Evolutionary conservation across 92 coral and sea anemone genomes (phyloP), one percentile per base, ranked within the genome.

Genomic region (Palythoa caribaeorum): DNA sequence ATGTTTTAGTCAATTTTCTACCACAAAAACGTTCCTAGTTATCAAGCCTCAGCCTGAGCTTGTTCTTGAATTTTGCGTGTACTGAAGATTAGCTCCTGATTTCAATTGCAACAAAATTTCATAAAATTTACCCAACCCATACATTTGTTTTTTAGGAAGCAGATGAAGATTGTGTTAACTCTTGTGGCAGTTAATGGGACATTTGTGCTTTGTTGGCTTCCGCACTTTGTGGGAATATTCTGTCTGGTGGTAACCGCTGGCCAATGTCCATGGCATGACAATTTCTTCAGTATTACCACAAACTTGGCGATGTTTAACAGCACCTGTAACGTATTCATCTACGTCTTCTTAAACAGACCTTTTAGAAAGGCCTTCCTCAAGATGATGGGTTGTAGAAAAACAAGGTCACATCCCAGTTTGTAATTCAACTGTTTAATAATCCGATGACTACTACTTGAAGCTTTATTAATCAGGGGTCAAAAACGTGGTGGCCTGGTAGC

Each of bases 261-360:
- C 78, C 81, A 38, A 53, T 91, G 93, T 77, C 93, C 93, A 21
- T 88, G 85, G 76, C 91, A 91, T 65, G 86, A 87, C 59, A 83
- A 68, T 35, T 91, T 76, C 84, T 84, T 76, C 76, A 84, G 76
- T 14, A 50, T 91, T 54, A 91, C 93, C 16, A 91, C 93, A 1
- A 91, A 89, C 21, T 59, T 91, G 86, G 93, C 93, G 65, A 91
- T 91, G 93, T 59, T 91, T 77, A 91, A 91, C 87, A 87, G 91
- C 77, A 91, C 90, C 14, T 91, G 93, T 53, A 91, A 91, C 84
- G 85, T 90, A 73, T 91, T 91, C 63, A 91, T 91, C n/a, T 91
- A 91, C 50, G 85, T 90, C n/a, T 20, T 91, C 76, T 55, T 87
- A 1, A 87, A 91, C 93, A 78, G 86, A 70, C 84, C 88, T 71